Evolutionary conservation across 2,113 vertebrate species (phyloP).

Genomic region (Vidua macroura): DNA sequence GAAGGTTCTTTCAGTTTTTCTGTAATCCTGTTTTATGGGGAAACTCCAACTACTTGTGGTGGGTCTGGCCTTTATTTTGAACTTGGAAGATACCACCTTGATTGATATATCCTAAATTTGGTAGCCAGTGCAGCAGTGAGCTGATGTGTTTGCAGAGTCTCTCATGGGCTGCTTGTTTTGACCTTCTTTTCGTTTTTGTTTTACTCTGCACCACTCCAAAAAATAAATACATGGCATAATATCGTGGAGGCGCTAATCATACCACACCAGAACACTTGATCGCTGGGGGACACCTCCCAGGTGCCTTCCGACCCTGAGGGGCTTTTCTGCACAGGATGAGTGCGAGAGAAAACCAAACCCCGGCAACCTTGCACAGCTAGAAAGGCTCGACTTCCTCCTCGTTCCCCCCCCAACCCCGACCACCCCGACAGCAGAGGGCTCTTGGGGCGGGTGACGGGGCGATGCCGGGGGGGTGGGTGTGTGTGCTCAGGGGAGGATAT

Average conservation of each 20-base stretch:
- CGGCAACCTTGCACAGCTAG: fast-evolving
- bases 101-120: neutral
- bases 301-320: fast-evolving
- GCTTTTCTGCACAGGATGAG: neutral
- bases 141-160: fast-evolving
- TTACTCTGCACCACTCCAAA: neutral
- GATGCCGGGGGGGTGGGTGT: fast-evolving
- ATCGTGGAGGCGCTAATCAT: neutral
- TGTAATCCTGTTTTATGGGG: neutral
- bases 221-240: fast-evolving
- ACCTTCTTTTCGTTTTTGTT: neutral
- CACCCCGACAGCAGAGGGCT: neutral
- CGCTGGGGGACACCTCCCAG: too few relatives aligned
- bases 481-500: neutral
- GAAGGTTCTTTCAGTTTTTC: neutral
- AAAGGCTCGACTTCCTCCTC: neutral
- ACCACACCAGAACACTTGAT: neutral
- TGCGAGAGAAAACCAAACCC: neutral
- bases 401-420: fast-evolving
- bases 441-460: fast-evolving
- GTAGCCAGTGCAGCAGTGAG: neutral
- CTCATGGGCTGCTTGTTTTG: neutral
- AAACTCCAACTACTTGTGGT: neutral
- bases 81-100: neutral
- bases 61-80: neutral